Conservation (phyloP, 53 echinoderm and acorn worm genomes). For the Hippasteria phrygiana region DNA sequence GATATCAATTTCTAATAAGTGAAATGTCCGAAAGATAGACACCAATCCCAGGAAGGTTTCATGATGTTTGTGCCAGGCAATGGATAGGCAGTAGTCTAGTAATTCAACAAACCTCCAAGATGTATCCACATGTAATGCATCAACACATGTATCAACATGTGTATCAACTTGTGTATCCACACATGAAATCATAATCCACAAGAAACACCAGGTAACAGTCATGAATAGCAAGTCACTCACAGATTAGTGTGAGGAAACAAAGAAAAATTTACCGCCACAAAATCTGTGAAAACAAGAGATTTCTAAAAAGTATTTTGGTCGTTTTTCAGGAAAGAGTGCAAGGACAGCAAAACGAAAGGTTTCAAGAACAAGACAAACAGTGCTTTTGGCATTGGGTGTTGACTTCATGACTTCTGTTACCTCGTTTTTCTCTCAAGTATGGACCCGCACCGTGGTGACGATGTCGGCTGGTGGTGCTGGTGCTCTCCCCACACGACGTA, state of each 20-base stretch:
- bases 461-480: constrained; percentile 88
- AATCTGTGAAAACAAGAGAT: background rate
- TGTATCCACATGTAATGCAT: background rate
- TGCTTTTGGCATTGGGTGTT: constrained; percentile 25
- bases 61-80: too few species aligned
- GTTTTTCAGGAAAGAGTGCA: background rate
- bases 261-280: background rate
- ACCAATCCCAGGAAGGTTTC: too few species aligned
- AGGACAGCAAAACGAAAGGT: constrained; percentile 3
- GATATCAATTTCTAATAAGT: too few species aligned
- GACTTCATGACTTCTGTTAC: constrained; percentile 68
- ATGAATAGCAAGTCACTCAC: constrained; percentile 31
- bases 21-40: too few species aligned
- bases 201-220: constrained; percentile 65
- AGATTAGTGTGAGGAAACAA: background rate
- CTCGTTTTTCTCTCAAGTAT: constrained; percentile 86
- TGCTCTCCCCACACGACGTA: constrained; percentile 96
- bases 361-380: constrained; percentile 37
- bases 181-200: constrained; percentile 19
- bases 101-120: too few species aligned
- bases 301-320: background rate
- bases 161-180: constrained; percentile 11
- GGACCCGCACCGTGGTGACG: constrained; percentile 82
- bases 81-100: too few species aligned
- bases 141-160: constrained; percentile 8